A percentile compares a stretch with the other conserved stretches of the same genome.
Evolutionary conservation across 1,140 invertebrate species (phyloP).

Genomic region (Drosophila suzukii): DNA sequence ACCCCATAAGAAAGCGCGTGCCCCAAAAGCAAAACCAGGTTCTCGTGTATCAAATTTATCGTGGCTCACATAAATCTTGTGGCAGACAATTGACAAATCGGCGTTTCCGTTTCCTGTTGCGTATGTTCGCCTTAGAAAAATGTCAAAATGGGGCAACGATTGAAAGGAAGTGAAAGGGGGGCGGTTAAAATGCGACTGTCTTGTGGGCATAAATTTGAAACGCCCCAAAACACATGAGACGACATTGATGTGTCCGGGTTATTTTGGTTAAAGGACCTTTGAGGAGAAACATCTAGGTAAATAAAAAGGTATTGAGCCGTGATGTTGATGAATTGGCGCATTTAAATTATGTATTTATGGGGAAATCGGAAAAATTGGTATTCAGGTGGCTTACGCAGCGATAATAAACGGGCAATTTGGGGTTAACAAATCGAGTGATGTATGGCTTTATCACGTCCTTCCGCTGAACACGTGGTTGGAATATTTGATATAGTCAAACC

Average conservation of each 20-base stretch:
- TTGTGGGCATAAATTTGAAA: slow-evolving; percentile 48
- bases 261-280: slow-evolving; percentile 16
- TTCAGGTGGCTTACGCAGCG: slow-evolving; percentile 36
- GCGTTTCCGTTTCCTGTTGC: slow-evolving; percentile 55
- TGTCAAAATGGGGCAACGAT: slow-evolving; percentile 13
- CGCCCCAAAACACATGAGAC: not conserved
- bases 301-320: slow-evolving; percentile 57
- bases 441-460: slow-evolving; percentile 42
- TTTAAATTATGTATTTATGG: slow-evolving; percentile 58
- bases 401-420: slow-evolving; percentile 58
- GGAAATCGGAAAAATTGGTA: slow-evolving; percentile 25
- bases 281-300: slow-evolving; percentile 43
- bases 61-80: slow-evolving; percentile 39
- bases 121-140: slow-evolving; percentile 13
- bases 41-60: slow-evolving; percentile 43
- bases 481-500: slow-evolving; percentile 12
- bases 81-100: slow-evolving; percentile 58
- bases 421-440: slow-evolving; percentile 54
- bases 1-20: slow-evolving; percentile 1
- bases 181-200: not conserved
- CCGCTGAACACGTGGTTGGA: slow-evolving; percentile 26
- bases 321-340: slow-evolving; percentile 56
- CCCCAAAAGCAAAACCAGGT: slow-evolving; percentile 33
- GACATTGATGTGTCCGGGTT: slow-evolving; percentile 5
- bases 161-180: slow-evolving; percentile 18